Conservation (phyloP, 2,113 vertebrate species). For the Hiodon tergisus region DNA sequence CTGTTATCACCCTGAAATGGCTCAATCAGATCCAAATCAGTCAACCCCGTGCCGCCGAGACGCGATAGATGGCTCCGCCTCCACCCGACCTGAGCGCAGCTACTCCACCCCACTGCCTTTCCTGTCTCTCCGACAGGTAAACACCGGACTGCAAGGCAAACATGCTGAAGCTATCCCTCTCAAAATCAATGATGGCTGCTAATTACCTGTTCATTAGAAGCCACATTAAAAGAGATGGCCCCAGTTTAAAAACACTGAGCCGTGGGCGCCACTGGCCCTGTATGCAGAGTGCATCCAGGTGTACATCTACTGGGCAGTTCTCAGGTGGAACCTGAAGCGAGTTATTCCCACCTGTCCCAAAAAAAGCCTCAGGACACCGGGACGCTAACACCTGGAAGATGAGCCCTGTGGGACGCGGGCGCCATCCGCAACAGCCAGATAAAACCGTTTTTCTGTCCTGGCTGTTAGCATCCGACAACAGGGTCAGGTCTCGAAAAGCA, state of each 20-base stretch:
- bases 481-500: constrained; percentile 34
- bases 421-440: too few relatives aligned
- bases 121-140: neutral
- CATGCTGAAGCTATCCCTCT: neutral
- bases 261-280: neutral
- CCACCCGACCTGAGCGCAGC: constrained; percentile 21
- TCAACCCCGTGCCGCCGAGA: constrained; percentile 38
- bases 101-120: neutral
- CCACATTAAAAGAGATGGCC: constrained; percentile 28
- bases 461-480: neutral
- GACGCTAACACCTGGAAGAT: too few relatives aligned
- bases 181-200: constrained; percentile 29
- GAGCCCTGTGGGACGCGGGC: too few relatives aligned
- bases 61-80: constrained; percentile 30
- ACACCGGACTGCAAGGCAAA: neutral
- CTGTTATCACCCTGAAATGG: constrained; percentile 60
- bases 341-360: too few relatives aligned
- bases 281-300: neutral
- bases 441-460: too few relatives aligned
- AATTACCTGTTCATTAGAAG: constrained; percentile 37
- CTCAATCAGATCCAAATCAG: constrained; percentile 68
- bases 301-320: too few relatives aligned
- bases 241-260: constrained; percentile 28
- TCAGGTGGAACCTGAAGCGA: too few relatives aligned
- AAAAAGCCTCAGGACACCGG: too few relatives aligned